Base-by-base conservation (phyloP, 2,888 invertebrate genomes). In the Coelopa pilipes region DNA sequence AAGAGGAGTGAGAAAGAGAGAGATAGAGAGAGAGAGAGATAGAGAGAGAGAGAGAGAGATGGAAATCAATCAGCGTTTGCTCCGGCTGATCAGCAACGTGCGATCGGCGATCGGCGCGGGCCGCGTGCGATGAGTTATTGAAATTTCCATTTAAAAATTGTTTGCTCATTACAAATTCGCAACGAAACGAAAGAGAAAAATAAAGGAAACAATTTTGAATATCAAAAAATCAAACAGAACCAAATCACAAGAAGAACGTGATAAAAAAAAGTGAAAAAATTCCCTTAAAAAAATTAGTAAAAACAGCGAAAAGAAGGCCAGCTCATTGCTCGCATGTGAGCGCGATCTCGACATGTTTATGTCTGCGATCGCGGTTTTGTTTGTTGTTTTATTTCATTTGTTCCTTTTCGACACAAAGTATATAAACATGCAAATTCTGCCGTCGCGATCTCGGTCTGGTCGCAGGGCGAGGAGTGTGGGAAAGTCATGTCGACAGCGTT, bases 111-210 rank as follows among this genome's bases (percentile, higher is more conserved):
- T 66, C 12, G 17, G 59, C 24, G 60, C 34, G 34, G 7, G 2
- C 34, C 59, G 53, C 62, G 21, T 57, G 59, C 60, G 34, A 72
- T 66, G 60, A 70, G 73, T 74, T 59, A 59, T 34, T 7, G 21
- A 50, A 66, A 74, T 60, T 72, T 68, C 68, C 62, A 67, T 67
- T 63, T 71, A 55, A 71, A 62, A 66, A 47, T 60, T 70, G 66
- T 59, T 57, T 15, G 34, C 62, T 62, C 62, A 45, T 45, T 24
- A 34, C 24, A 62, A 59, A 59, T 19, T 24, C 24, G 4, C 3
- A 62, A 62, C 3, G 12, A 62, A 4, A 59, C 2, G 24, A 59
- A 19, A 60, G 34, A 62, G 7, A 12, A 34, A 62, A 34, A 62
- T 24, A 62, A 12, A 62, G 34, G n/a, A 34, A 13, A 62, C 21